A percentile compares a stretch with the other conserved stretches of the same genome.
Conservation (phyloP, 1,140 invertebrate species). For the Helicoverpa zea region DNA sequence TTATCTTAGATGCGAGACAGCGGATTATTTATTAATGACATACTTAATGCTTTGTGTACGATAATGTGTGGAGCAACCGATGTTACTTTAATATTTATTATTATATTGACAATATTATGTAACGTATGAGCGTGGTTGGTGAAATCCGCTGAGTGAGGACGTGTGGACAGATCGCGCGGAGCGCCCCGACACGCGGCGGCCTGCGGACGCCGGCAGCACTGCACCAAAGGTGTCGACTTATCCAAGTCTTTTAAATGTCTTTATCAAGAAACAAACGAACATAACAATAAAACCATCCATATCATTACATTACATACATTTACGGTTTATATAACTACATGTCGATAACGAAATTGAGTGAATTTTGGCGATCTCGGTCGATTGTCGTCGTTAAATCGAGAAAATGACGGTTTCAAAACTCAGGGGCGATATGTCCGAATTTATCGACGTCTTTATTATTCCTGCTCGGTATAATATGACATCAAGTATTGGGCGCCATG, state of each 20-base stretch:
- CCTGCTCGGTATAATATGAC: conserved; percentile 34
- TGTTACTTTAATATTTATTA: conserved; percentile 57
- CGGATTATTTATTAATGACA: conserved; percentile 54
- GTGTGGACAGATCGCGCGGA: not conserved
- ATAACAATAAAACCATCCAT: conserved; percentile 60
- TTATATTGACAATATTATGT: conserved; percentile 56
- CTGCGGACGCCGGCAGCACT: not conserved
- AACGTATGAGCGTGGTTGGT: conserved; percentile 47
- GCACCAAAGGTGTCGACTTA: conserved; percentile 38
- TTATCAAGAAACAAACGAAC: conserved; percentile 56
- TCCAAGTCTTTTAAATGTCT: conserved; percentile 56
- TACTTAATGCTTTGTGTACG: conserved; percentile 52
- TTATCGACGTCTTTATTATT: conserved; percentile 55
- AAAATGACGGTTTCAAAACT: conserved; percentile 58
- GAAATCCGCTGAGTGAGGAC: conserved; percentile 50
- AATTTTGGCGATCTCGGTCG: conserved; percentile 62
- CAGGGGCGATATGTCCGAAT: conserved; percentile 48
- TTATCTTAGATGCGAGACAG: conserved; percentile 54
- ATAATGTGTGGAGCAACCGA: conserved; percentile 52
- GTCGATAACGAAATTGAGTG: conserved; percentile 55
- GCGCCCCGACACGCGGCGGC: not conserved
- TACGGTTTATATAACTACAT: conserved; percentile 60
- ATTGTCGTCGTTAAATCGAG: conserved; percentile 49
- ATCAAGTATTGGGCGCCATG: conserved; percentile 36
- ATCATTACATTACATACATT: conserved; percentile 55